Conservation (phyloP, 2,797 vertebrate genomes). For the Diplodus sargus region DNA sequence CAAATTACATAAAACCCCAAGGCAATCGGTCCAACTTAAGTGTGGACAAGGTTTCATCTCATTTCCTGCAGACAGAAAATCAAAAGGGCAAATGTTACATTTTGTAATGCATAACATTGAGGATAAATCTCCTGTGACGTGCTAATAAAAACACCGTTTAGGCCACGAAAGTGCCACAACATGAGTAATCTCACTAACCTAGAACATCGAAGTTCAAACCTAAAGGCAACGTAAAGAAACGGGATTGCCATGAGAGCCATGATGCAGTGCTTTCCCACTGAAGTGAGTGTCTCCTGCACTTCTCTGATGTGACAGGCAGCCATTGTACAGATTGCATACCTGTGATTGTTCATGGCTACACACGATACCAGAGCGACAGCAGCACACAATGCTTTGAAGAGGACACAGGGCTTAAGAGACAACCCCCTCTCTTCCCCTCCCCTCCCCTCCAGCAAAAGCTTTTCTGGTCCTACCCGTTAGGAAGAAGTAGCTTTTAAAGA, state of each 20-base stretch:
- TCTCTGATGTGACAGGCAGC: slow-evolving; percentile 45
- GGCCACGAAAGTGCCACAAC: slow-evolving; percentile 3
- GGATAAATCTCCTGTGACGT: background rate
- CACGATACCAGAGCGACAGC: slow-evolving; percentile 59
- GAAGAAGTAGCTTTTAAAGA: background rate
- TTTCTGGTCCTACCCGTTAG: slow-evolving; percentile 16
- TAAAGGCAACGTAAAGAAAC: slow-evolving; percentile 7
- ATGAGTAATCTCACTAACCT: background rate
- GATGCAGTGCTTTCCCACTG: slow-evolving; percentile 15
- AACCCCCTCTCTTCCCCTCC: background rate
- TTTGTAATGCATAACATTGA: slow-evolving; percentile 15
- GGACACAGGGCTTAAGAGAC: slow-evolving; percentile 59
- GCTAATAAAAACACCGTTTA: slow-evolving; percentile 5
- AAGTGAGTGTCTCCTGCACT: slow-evolving; percentile 20
- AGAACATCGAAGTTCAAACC: slow-evolving; percentile 5
- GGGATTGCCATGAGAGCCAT: slow-evolving; percentile 28
- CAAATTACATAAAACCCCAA: slow-evolving; percentile 28
- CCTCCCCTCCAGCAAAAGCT: slow-evolving; percentile 35
- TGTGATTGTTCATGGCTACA: slow-evolving; percentile 69
- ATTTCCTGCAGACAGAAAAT: slow-evolving; percentile 35
- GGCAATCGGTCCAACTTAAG: slow-evolving; percentile 37
- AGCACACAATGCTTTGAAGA: slow-evolving; percentile 61
- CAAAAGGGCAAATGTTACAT: background rate
- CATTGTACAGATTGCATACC: slow-evolving; percentile 65
- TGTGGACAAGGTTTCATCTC: slow-evolving; percentile 32